Conservation (phyloP, 92 coral and sea anemone species). For the Phenganax marumi region DNA sequence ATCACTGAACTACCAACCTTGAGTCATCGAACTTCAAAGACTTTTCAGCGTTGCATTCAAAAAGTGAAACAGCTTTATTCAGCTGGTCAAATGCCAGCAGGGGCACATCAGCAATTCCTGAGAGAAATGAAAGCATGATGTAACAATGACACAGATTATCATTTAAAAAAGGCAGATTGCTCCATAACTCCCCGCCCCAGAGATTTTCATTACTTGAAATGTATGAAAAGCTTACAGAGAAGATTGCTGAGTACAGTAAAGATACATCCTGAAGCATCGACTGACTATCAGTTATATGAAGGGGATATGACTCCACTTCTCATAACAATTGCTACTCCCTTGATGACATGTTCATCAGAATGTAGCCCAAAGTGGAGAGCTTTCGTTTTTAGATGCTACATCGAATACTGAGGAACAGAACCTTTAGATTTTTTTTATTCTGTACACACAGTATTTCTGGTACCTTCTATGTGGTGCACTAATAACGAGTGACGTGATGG, state of each 20-base stretch:
- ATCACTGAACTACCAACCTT: conserved; percentile 54
- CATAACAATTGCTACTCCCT: conserved; percentile 13
- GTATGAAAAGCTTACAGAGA: not conserved
- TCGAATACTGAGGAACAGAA: conserved; percentile 60
- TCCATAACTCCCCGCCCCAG: not conserved
- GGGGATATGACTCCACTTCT: not conserved
- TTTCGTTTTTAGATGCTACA: conserved; percentile 55
- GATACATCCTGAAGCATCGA: not conserved
- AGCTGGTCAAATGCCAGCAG: conserved; percentile 64
- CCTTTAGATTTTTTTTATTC: conserved; percentile 51
- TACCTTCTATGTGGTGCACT: conserved; percentile 60
- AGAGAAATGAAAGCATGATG: conserved; percentile 57
- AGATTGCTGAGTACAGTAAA: not conserved
- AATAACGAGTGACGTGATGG: conserved; percentile 60
- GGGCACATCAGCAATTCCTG: conserved; percentile 59
- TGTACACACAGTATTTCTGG: conserved; percentile 63
- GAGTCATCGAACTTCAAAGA: conserved; percentile 60
- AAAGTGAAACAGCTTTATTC: conserved; percentile 57
- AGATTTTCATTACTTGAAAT: conserved; percentile 10
- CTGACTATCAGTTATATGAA: conserved; percentile 1
- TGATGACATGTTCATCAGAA: conserved; percentile 58
- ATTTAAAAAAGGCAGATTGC: conserved; percentile 14
- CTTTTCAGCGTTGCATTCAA: conserved; percentile 51
- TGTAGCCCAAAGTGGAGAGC: conserved; percentile 53
- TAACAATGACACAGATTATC: conserved; percentile 49